phyloP scores from a whole-genome alignment of 2,113 vertebrate genomes.

The Microcebus griseorufus region DNA sequence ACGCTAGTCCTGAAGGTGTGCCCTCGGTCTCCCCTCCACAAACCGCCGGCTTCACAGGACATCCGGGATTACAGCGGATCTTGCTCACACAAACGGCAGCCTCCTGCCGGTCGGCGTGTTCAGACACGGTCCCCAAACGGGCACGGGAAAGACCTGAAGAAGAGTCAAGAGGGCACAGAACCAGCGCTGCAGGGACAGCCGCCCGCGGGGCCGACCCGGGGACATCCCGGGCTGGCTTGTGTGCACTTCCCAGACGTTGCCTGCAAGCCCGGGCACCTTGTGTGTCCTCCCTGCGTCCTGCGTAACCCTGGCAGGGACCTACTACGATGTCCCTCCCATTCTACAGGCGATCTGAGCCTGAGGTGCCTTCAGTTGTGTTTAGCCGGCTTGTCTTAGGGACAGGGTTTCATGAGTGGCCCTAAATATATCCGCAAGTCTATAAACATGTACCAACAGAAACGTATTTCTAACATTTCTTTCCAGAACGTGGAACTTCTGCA shows the following conservation, averaged over 20 bases:
- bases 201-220: neutral
- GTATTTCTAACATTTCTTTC: neutral
- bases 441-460: neutral
- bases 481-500: neutral
- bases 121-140: neutral
- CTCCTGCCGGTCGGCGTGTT: neutral
- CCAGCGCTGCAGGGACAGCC: fast-evolving
- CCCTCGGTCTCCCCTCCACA: neutral
- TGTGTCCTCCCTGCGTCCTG: neutral
- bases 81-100: neutral
- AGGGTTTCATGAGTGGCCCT: neutral
- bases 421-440: neutral
- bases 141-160: neutral
- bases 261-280: fast-evolving
- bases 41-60: neutral
- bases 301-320: neutral
- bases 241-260: neutral
- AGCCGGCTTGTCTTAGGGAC: neutral
- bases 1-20: slow-evolving; percentile 22
- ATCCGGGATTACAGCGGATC: neutral
- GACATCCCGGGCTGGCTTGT: neutral
- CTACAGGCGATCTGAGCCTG: neutral
- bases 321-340: fast-evolving
- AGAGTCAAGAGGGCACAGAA: neutral
- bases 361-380: neutral